Conservation (phyloP, 2,113 vertebrate genomes). For the Esox niger region DNA sequence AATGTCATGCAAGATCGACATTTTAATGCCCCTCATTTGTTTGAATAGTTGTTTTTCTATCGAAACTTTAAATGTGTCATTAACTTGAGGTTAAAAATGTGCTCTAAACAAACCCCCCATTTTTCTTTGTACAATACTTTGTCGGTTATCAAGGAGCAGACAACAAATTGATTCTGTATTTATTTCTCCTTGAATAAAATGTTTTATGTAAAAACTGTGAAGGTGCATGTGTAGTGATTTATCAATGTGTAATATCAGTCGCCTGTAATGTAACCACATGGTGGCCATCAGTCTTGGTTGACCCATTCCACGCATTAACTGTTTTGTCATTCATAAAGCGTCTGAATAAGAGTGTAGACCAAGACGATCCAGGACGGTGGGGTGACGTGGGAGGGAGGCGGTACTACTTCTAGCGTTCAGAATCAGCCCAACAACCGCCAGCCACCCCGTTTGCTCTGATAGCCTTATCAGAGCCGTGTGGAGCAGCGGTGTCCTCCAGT, state of each 20-base stretch:
- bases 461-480: conserved; percentile 42
- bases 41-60: conserved; percentile 6
- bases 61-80: conserved; percentile 19
- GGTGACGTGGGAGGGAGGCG: conserved; percentile 26
- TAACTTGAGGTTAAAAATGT: background rate
- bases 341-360: too few relatives aligned
- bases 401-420: conserved; percentile 24
- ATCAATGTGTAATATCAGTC: too few relatives aligned
- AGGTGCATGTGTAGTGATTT: background rate
- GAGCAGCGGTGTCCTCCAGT: conserved; percentile 22
- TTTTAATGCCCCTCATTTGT: conserved; percentile 30
- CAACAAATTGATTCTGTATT: conserved; percentile 28
- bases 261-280: too few relatives aligned
- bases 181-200: conserved; percentile 47
- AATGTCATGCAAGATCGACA: conserved; percentile 19
- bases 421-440: conserved; percentile 2
- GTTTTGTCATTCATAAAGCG: too few relatives aligned
- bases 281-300: too few relatives aligned
- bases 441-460: conserved; percentile 21
- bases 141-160: conserved; percentile 22
- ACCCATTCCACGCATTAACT: too few relatives aligned
- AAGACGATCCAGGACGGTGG: too few relatives aligned
- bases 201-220: conserved; percentile 16
- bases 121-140: conserved; percentile 26
- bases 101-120: conserved; percentile 1